A percentile compares a stretch with the other conserved stretches of the same genome.
These are phyloP conservation scores for Tetragonula carbonaria DNA, from an alignment of 2,888 invertebrate species.

Conservation along the genomic window DNA sequence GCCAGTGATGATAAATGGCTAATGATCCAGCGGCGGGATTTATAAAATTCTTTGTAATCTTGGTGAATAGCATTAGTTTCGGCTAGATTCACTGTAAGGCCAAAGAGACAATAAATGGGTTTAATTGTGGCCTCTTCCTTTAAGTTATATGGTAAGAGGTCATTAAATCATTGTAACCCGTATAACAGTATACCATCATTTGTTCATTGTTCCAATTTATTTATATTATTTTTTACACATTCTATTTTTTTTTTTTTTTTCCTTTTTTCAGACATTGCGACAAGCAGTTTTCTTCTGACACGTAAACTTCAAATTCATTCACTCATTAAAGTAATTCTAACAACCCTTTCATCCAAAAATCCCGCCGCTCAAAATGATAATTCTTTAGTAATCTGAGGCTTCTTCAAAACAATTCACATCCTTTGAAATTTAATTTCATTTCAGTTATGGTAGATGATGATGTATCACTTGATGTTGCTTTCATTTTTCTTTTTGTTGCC, in stretches of 20 bases:
- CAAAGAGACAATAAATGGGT: slow-evolving; percentile 81
- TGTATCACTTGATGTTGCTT: slow-evolving; percentile 56
- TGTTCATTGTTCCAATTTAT: slow-evolving; percentile 2
- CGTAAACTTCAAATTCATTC: not conserved
- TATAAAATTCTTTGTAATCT: slow-evolving; percentile 83
- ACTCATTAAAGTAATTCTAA: slow-evolving; percentile 34
- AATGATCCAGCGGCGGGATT: slow-evolving; percentile 80
- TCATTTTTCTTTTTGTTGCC: slow-evolving; percentile 74
- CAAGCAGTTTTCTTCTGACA: slow-evolving; percentile 1
- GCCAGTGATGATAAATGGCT: slow-evolving; percentile 83
- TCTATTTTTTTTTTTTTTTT: not conserved
- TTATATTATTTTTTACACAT: not conserved
- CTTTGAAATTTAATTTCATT: slow-evolving; percentile 53
- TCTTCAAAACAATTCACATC: slow-evolving; percentile 60
- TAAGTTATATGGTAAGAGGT: slow-evolving; percentile 66
- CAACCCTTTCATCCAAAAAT: slow-evolving; percentile 59
- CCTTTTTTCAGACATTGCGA: not conserved
- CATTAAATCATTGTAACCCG: slow-evolving; percentile 63
- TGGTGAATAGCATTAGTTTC: slow-evolving; percentile 80
- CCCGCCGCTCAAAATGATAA: slow-evolving; percentile 79
- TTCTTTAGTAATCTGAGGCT: slow-evolving; percentile 85
- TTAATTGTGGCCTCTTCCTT: slow-evolving; percentile 58
- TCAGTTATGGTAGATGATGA: slow-evolving; percentile 51
- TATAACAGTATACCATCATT: slow-evolving; percentile 52
- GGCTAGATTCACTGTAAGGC: slow-evolving; percentile 83